Evolutionary conservation across 2,113 vertebrate species (phyloP).

Genomic region (Saccopteryx leptura): DNA sequence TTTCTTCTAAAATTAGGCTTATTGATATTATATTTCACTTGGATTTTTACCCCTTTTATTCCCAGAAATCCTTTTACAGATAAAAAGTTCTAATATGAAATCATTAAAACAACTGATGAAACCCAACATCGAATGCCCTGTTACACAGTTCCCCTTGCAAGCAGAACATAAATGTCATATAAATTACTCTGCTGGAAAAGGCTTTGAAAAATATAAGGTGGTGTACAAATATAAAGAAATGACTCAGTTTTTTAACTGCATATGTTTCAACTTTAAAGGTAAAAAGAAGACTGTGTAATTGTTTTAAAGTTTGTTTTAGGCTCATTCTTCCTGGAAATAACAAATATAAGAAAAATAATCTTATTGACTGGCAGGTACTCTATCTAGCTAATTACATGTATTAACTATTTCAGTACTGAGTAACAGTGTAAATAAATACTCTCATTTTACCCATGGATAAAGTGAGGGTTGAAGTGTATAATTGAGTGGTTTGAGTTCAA

Average conservation of each 20-base stretch:
- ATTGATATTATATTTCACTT: background rate
- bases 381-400: background rate
- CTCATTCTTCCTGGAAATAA: background rate
- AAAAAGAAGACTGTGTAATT: background rate
- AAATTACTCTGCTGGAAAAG: background rate
- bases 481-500: background rate
- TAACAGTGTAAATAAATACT: background rate
- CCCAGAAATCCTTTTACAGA: background rate
- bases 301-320: background rate
- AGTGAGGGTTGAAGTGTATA: background rate
- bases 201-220: background rate
- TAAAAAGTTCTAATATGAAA: background rate
- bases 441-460: background rate
- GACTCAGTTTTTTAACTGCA: background rate
- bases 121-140: background rate
- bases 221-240: background rate
- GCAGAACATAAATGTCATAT: background rate
- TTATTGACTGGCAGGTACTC: background rate
- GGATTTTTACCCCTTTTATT: background rate
- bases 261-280: background rate
- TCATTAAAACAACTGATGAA: background rate
- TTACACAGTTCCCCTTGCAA: background rate
- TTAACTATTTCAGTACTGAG: background rate
- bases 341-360: background rate
- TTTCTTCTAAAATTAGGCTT: background rate